Evolutionary conservation across 2,888 invertebrate species (phyloP), one percentile per base, ranked within the genome.

Genomic region (Leucophora obtusa): DNA sequence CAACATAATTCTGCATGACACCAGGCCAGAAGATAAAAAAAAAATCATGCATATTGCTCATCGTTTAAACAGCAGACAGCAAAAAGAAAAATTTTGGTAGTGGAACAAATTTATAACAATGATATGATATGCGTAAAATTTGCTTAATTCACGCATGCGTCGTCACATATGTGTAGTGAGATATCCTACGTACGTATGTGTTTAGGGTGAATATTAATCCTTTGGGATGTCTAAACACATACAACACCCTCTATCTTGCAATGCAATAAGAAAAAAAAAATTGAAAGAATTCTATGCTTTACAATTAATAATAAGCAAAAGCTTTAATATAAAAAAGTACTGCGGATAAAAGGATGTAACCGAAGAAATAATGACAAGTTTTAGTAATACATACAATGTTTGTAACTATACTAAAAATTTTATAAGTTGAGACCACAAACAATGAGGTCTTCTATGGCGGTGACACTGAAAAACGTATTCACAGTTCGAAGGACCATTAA

Each of bases 51-150:
- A 47, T 47, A 47, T 47, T 14, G 43, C 43, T 47, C 43, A 47
- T 47, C 43, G 14, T 47, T 47, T 47, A n/a, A 38, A n/a, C 6
- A n/a, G 43, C n/a, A 47, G n/a, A 72, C 79, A 73, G 60, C 17
- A 33, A 14, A n/a, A 24, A 21, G 14, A 28, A 28, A 7, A 28
- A 28, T 76, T 28, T 68, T 35, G 43, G 17, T 35, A 51, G 54
- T 69, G 76, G 50, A 81, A 77, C 86, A 85, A 81, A 79, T 88
- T 86, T 87, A 88, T 87, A 87, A 87, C 87, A 85, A 88, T 88
- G 65, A 72, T 73, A 87, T 88, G 87, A 88, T 88, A 88, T 88
- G 88, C 88, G 88, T 88, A 86, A 88, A 88, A 88, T 88, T 88
- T 86, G 86, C 85, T 85, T 87, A 86, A 86, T 86, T 86, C 87